Conservation (phyloP, 2,797 vertebrate species). For the Loris lydekkerianus region DNA sequence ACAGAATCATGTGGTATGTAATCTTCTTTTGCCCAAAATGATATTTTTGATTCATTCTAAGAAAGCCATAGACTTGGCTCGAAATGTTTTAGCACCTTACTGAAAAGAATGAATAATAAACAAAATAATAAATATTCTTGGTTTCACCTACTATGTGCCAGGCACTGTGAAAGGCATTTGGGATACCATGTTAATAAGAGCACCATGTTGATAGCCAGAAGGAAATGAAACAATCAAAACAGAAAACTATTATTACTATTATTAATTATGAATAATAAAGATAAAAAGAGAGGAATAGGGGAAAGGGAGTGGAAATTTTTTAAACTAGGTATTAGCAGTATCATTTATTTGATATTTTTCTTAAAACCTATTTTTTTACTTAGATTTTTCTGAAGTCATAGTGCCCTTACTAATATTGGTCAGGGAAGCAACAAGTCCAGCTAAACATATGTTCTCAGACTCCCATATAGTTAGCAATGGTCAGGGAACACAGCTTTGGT, state of each 20-base stretch:
- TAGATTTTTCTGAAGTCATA: not conserved
- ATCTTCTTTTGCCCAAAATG: not conserved
- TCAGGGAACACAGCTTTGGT: not conserved
- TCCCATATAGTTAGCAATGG: not conserved
- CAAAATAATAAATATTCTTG: not conserved
- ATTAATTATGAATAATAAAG: not conserved
- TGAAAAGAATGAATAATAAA: not conserved
- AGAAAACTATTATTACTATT: not conserved
- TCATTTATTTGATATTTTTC: not conserved
- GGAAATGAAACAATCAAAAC: not conserved
- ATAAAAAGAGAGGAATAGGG: not conserved
- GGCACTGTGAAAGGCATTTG: not conserved
- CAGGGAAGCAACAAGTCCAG: not conserved
- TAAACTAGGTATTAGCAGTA: not conserved
- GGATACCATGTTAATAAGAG: not conserved
- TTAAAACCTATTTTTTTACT: not conserved
- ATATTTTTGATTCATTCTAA: not conserved
- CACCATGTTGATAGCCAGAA: not conserved
- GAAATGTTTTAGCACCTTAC: not conserved
- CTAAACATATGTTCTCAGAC: not conserved
- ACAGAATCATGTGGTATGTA: not conserved
- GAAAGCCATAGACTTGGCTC: not conserved
- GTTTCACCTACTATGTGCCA: not conserved
- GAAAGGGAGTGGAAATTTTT: not conserved
- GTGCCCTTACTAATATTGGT: not conserved